These are phyloP conservation scores for Gandaritis pyraliata DNA, from an alignment of 2,888 invertebrate species.

Conservation along the genomic window DNA sequence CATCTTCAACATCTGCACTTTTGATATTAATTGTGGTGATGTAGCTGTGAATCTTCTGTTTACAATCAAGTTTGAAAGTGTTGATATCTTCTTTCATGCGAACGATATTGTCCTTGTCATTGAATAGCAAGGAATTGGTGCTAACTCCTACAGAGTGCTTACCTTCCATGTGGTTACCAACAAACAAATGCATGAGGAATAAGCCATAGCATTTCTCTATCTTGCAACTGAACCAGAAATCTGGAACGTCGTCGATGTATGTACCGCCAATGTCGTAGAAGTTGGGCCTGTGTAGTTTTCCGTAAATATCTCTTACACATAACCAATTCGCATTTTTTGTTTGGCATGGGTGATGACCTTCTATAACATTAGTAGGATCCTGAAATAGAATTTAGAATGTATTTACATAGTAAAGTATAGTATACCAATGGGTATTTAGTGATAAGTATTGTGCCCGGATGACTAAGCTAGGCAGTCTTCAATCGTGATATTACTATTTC, in stretches of 20 bases:
- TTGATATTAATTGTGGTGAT: slow-evolving; percentile 68
- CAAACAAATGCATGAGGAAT: slow-evolving; percentile 69
- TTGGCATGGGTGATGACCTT: slow-evolving; percentile 61
- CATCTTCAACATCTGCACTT: slow-evolving; percentile 60
- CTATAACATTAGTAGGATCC: slow-evolving; percentile 57
- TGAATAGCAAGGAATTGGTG: slow-evolving; percentile 53
- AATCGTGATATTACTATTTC: slow-evolving; percentile 2
- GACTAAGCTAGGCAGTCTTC: background rate
- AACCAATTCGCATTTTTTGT: slow-evolving; percentile 68
- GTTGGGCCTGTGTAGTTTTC: slow-evolving; percentile 68
- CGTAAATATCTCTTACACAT: slow-evolving; percentile 62
- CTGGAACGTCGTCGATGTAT: slow-evolving; percentile 61
- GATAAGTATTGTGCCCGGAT: background rate
- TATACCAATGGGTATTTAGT: no score
- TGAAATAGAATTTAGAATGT: slow-evolving; percentile 39
- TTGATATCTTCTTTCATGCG: slow-evolving; percentile 9
- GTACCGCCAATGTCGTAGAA: slow-evolving; percentile 75
- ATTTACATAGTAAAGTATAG: no score
- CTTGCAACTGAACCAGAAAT: slow-evolving; percentile 69
- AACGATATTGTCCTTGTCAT: slow-evolving; percentile 56
- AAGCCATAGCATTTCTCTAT: slow-evolving; percentile 62
- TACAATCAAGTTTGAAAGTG: slow-evolving; percentile 14
- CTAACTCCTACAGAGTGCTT: slow-evolving; percentile 59
- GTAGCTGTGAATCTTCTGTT: slow-evolving; percentile 43
- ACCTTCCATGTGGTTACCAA: slow-evolving; percentile 59